Percentiles rank a stretch among this genome's conserved stretches.
Conservation (phyloP, 2,113 vertebrate genomes). For the Tachycineta bicolor region DNA sequence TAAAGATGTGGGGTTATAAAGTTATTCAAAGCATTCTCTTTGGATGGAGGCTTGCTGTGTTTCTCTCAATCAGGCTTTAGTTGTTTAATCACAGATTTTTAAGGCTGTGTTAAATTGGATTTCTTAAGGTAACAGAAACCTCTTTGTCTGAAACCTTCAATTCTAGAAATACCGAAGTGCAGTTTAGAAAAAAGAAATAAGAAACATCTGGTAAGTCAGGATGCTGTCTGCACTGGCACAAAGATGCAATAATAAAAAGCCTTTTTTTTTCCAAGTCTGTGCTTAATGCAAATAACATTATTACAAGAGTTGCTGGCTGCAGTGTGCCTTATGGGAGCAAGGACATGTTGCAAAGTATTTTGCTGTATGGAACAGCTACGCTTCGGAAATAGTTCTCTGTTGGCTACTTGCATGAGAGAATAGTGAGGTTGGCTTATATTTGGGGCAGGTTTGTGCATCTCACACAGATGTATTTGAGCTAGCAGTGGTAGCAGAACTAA, state of each 20-base stretch:
- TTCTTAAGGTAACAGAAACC: conserved; percentile 56
- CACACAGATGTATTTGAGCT: neutral
- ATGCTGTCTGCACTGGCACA: conserved; percentile 53
- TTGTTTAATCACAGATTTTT: neutral
- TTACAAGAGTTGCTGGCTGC: conserved; percentile 73
- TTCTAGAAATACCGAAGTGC: conserved; percentile 16
- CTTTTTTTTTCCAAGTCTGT: conserved; percentile 63
- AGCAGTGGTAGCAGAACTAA: neutral
- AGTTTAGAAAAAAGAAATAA: conserved; percentile 67
- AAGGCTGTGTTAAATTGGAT: neutral
- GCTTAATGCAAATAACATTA: conserved; percentile 69
- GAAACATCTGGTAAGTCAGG: conserved; percentile 73
- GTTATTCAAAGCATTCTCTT: neutral
- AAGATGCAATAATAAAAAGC: conserved; percentile 59
- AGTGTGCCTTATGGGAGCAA: conserved; percentile 33
- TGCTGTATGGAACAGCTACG: conserved; percentile 60
- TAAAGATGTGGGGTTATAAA: neutral
- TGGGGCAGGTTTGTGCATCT: conserved; percentile 25
- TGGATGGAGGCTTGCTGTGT: neutral
- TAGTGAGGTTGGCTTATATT: neutral
- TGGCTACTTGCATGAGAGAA: conserved; percentile 49
- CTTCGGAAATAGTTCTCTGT: conserved; percentile 50
- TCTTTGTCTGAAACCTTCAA: conserved; percentile 62
- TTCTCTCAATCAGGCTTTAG: neutral
- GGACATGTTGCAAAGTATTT: conserved; percentile 68